Percentiles rank a stretch among this genome's conserved stretches.
phyloP scores from a whole-genome alignment of 2,113 vertebrate species.

The Scartelaos histophorus region DNA sequence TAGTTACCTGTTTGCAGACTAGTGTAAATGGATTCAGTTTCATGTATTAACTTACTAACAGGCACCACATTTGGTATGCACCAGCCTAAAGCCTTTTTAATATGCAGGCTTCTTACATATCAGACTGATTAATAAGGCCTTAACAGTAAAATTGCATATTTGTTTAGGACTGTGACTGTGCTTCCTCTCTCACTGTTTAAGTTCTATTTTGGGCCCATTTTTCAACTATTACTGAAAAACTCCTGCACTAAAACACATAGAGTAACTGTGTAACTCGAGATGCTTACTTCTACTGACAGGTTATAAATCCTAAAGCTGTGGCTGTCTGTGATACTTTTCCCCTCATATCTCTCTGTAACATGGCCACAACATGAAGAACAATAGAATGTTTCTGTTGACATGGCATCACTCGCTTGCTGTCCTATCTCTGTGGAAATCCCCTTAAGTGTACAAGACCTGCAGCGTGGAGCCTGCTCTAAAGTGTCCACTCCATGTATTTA shows the following conservation, averaged over 20 bases:
- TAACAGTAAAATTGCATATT: not conserved
- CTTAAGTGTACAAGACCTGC: slow-evolving; percentile 17
- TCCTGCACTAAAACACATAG: not conserved
- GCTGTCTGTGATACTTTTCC: not conserved
- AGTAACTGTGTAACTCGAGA: not conserved
- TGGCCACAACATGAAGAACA: not conserved
- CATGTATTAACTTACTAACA: not conserved
- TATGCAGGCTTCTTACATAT: not conserved
- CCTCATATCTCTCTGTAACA: not conserved
- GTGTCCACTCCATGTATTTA: slow-evolving; percentile 59
- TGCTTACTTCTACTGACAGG: not conserved
- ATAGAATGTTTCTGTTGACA: not conserved
- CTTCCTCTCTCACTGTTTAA: not conserved
- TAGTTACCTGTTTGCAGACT: not conserved
- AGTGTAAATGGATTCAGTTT: not conserved
- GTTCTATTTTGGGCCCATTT: not conserved
- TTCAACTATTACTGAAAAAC: not conserved
- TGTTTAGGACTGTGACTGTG: not conserved
- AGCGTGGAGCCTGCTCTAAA: slow-evolving; percentile 55
- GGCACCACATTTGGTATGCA: not conserved
- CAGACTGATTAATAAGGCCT: not conserved
- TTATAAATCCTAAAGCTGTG: not conserved
- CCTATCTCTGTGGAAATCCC: slow-evolving; percentile 24
- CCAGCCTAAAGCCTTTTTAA: not conserved
- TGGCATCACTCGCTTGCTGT: slow-evolving; percentile 2